Base-by-base conservation (phyloP, 2,797 vertebrate species). In the Orestias chungarensis region DNA sequence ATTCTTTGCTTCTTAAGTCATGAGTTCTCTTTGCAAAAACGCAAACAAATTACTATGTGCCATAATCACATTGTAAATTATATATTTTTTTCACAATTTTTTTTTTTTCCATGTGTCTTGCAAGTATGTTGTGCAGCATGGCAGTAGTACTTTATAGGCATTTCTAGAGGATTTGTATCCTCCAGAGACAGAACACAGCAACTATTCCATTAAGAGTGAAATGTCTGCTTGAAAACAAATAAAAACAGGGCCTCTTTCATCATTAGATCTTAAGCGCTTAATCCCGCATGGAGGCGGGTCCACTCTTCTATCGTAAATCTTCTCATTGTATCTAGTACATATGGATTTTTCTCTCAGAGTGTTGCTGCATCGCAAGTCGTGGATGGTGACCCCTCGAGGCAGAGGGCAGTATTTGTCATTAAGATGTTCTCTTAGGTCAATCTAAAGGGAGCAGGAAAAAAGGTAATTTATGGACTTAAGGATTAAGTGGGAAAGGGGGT, bases 191-290 rank as follows among this genome's bases (percentile, higher is more conserved):
- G 40, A 88, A 71, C 68, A 69, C 57, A 69, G 80, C 64, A n/a
- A 54, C 68, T 74, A 35, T 90, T 91, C 86, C 66, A 88, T 92
- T 90, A 90, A 81, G 85, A 82, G 71, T 52, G 78, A 87, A 89
- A 87, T 76, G 85, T 74, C 78, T 83, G 79, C 84, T 91, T 81
- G 82, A 88, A 92, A 91, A 89, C 88, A 93, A 92, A 90, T 88
- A 88, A 90, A 91, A 89, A 89, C 73, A 84, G 82, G 75, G 65
- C 84, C 57, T 64, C 68, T 89, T 84, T 91, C 88, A 92, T 92
- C 80, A 91, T 90, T 88, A 89, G 76, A 90, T 91, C 81, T 88
- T 87, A 92, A 90, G 87, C 85, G 79, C 87, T 91, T 92, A 92
- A 93, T 92, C 92, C 89, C 74, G 71, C 84, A 75, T 67, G 81